Evolutionary conservation across 37 sponge, comb jelly and placozoan genomes (phyloP).

Genomic region (Haliclona indistincta): DNA sequence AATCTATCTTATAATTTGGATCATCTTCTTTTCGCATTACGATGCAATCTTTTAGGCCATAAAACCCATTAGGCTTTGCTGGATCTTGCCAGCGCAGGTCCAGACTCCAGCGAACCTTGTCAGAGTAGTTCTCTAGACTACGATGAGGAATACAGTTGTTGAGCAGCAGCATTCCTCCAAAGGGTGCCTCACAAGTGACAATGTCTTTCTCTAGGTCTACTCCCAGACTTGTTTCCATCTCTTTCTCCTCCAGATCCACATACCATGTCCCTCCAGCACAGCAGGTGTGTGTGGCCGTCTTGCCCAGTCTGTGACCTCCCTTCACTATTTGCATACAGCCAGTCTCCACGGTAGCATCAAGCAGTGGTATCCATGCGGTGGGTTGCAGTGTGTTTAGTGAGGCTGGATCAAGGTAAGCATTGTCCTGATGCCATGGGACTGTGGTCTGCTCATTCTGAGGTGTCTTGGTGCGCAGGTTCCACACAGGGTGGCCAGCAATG

Average conservation of each 20-base stretch:
- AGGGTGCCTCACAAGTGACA: conserved; percentile 82
- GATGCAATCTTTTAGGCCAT: conserved; percentile 60
- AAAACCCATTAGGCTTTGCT: conserved; percentile 66
- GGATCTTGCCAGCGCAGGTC: conserved; percentile 87
- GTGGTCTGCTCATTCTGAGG: conserved; percentile 75
- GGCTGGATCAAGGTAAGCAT: conserved; percentile 72
- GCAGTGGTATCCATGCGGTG: conserved; percentile 92
- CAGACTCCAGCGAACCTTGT: conserved; percentile 82
- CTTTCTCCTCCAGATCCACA: conserved; percentile 62
- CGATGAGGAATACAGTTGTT: conserved; percentile 86
- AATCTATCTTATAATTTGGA: conserved; percentile 53
- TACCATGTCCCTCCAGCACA: conserved; percentile 90
- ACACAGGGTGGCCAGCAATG: conserved; percentile 89
- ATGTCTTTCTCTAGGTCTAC: conserved; percentile 59
- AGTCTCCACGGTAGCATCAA: conserved; percentile 75
- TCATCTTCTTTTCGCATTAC: conserved; percentile 56
- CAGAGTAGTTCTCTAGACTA: conserved; percentile 71
- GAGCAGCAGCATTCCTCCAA: conserved; percentile 74
- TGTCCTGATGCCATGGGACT: conserved; percentile 96
- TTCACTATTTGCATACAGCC: conserved; percentile 87
- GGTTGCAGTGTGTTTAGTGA: conserved; percentile 48
- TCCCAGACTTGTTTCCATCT: conserved; percentile 66
- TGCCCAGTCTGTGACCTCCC: conserved; percentile 72
- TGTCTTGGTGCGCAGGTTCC: conserved; percentile 81
- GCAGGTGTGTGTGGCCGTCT: conserved; percentile 81